Percentiles rank a stretch among this genome's conserved stretches.
These are phyloP conservation scores for Hirtodrosophila duncani DNA, from an alignment of 2,888 invertebrate species.

Conservation along the genomic window DNA sequence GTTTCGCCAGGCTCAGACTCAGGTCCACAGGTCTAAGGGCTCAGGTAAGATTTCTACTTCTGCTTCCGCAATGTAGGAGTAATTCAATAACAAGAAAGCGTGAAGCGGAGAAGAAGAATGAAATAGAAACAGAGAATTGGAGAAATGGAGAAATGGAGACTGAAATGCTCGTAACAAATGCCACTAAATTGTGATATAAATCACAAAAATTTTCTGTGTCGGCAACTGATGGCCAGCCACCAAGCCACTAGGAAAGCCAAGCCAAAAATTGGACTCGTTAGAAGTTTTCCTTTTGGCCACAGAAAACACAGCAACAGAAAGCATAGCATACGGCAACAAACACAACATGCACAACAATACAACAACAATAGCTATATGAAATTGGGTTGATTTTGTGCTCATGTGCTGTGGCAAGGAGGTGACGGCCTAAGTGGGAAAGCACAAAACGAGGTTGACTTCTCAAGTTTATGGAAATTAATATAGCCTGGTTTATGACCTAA, in stretches of 20 bases:
- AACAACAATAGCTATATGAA: constrained; percentile 26
- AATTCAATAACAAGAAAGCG: constrained; percentile 57
- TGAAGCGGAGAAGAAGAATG: constrained; percentile 5
- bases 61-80: constrained; percentile 33
- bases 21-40: background rate
- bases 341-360: constrained; percentile 21
- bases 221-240: constrained; percentile 48
- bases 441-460: constrained; percentile 1
- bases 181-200: constrained; percentile 68
- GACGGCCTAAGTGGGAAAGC: too few relatives aligned
- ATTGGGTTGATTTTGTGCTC: constrained; percentile 16
- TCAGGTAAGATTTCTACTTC: constrained; percentile 20
- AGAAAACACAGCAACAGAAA: constrained; percentile 12
- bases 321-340: too few relatives aligned
- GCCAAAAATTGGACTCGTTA: constrained; percentile 40
- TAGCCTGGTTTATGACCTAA: too few relatives aligned
- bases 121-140: background rate
- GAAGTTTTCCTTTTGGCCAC: constrained; percentile 36
- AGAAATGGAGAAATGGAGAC: background rate
- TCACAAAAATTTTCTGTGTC: constrained; percentile 48
- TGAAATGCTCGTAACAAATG: constrained; percentile 45
- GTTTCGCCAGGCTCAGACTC: constrained; percentile 11
- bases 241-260: constrained; percentile 13
- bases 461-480: background rate
- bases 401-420: too few relatives aligned